These are phyloP conservation scores for Loxodonta africana DNA, from an alignment of 2,113 vertebrate genomes.

Conservation along the genomic window DNA sequence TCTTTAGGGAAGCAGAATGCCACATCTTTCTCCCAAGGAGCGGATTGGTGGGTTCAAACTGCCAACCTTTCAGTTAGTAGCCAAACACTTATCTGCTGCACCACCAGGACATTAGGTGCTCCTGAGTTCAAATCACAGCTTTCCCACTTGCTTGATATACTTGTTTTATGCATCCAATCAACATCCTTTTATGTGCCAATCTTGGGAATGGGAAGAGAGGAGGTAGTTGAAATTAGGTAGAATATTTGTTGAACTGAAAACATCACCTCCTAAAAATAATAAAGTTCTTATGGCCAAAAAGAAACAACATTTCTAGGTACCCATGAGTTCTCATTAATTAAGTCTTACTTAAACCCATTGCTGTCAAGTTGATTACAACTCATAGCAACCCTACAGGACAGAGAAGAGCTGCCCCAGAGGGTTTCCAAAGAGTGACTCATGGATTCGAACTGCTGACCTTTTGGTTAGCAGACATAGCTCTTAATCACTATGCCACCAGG, in stretches of 20 bases:
- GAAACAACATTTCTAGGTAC: slow-evolving; percentile 29
- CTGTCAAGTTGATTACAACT: no score
- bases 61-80: not conserved
- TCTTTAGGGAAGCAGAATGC: not conserved
- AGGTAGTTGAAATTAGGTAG: slow-evolving; percentile 11
- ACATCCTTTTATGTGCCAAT: not conserved
- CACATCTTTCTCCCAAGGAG: not conserved
- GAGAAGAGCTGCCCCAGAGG: no score
- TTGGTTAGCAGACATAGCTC: no score
- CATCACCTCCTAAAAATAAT: not conserved
- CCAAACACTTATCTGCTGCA: not conserved
- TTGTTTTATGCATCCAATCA: not conserved
- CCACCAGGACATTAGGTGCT: not conserved
- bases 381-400: no score
- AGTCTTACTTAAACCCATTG: not conserved
- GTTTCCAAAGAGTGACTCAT: no score
- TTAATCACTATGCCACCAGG: no score
- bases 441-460: no score
- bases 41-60: not conserved
- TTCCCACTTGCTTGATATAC: not conserved
- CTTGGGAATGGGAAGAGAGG: not conserved
- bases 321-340: slow-evolving; percentile 9
- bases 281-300: not conserved
- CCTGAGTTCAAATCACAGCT: slow-evolving; percentile 22
- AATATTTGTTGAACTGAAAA: not conserved